Evolutionary conservation across 2,888 invertebrate genomes (phyloP), one percentile per base, ranked within the genome.

Genomic region (Apotomis capreana): DNA sequence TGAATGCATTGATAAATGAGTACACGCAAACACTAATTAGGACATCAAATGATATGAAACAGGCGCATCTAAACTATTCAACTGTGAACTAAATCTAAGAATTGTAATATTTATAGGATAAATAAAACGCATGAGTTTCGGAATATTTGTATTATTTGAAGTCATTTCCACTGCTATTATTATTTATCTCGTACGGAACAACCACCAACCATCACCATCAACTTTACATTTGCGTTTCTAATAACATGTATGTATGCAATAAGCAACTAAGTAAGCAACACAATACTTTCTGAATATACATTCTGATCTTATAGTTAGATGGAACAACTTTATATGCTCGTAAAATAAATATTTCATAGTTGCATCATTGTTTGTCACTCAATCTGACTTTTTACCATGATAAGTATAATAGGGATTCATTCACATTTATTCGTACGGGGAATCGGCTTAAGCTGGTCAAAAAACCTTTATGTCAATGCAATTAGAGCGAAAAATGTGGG

Each of bases 11-110:
- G 0, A 93, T 97, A 55, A 90, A 94, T 15, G 94, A 95, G 77
- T 97, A 97, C 78, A 88, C 95, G 36, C 89, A 95, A 77, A 95
- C 95, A 3, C 95, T 95, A 0, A 89, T 94, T 55, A 93, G 96
- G 74, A 95, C 95, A 58, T 96, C 96, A 0, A 94, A 95, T 74
- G 95, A 96, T 81, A 95, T 95, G 93, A 92, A 94, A 78, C 78
- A 88, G 77, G 79, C 84, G 15, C 76, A 78, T 76, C 77, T 83
- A n/a, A 79, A 83, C 73, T 80, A 81, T 76, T 76, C 81, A 6
- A 75, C 79, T 69, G 80, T 80, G 8, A 81, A 82, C 65, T 83
- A 78, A 79, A 71, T 73, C 72, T 75, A 58, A 73, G 67, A 9
- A 10, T 8, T 77, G 26, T 44, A 61, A 10, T 40, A 44, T 40